Conservation (phyloP, 1,140 invertebrate species). For the Schlechtendalia chinensis region DNA sequence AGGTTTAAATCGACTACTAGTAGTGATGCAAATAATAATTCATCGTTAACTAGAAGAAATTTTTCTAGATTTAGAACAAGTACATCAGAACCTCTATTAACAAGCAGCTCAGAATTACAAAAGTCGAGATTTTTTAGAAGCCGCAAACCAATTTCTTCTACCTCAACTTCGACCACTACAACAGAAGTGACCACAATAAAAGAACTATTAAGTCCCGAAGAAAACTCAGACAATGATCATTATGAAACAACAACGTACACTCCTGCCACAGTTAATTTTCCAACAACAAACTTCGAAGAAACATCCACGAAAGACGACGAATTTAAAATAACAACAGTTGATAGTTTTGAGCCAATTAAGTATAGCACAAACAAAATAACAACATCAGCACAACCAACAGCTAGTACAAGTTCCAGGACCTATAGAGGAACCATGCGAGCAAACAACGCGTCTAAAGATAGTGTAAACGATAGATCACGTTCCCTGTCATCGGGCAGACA, state of each 20-base stretch:
- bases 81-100: neutral
- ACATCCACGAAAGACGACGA: neutral
- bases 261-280: neutral
- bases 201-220: conserved; percentile 4
- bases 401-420: neutral
- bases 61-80: conserved; percentile 2
- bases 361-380: neutral
- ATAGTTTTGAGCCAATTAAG: conserved; percentile 13
- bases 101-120: neutral
- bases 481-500: neutral
- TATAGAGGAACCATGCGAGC: conserved; percentile 23
- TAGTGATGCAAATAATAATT: neutral
- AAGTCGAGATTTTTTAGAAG: conserved; percentile 37
- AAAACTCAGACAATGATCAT: conserved; percentile 8
- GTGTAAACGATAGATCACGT: neutral
- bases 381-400: neutral
- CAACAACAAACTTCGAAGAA: neutral
- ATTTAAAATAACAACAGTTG: neutral
- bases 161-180: neutral
- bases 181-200: neutral
- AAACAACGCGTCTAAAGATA: neutral
- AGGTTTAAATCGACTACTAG: neutral
- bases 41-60: neutral
- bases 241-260: neutral
- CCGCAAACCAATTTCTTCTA: conserved; percentile 1